These are phyloP conservation scores for Entomobrya multifasciata DNA, from an alignment of 2,888 invertebrate genomes.

Conservation along the genomic window DNA sequence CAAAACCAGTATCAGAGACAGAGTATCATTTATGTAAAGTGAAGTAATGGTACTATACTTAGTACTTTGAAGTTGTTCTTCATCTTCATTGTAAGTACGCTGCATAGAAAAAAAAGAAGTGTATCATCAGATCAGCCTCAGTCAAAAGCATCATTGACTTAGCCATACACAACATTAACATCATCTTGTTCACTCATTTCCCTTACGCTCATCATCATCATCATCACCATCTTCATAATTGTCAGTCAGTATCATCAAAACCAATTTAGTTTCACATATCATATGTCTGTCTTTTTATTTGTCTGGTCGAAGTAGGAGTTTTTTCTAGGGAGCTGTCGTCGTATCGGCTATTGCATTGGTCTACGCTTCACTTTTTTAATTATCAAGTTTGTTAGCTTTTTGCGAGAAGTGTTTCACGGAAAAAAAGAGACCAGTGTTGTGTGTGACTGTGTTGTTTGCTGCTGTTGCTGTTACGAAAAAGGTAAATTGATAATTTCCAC, in stretches of 20 bases:
- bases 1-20: no score
- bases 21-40: no score
- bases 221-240: slow-evolving; percentile 9
- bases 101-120: neutral
- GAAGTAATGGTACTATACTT: no score
- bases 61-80: neutral
- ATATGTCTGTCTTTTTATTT: slow-evolving; percentile 41
- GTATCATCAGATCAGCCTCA: neutral
- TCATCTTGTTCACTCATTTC: neutral
- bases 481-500: neutral
- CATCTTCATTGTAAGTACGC: neutral
- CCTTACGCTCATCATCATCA: neutral
- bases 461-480: neutral
- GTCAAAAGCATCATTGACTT: neutral
- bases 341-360: neutral
- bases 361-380: neutral
- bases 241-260: slow-evolving; percentile 19
- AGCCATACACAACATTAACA: neutral
- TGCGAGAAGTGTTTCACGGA: neutral
- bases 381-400: no score
- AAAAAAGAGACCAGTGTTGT: no score
- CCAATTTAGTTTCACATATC: slow-evolving; percentile 17
- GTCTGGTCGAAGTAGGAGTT: slow-evolving; percentile 39
- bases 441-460: no score
- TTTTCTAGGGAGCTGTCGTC: neutral